phyloP scores from a whole-genome alignment of 2,888 invertebrate genomes.

The Lomographa bimaculata region DNA sequence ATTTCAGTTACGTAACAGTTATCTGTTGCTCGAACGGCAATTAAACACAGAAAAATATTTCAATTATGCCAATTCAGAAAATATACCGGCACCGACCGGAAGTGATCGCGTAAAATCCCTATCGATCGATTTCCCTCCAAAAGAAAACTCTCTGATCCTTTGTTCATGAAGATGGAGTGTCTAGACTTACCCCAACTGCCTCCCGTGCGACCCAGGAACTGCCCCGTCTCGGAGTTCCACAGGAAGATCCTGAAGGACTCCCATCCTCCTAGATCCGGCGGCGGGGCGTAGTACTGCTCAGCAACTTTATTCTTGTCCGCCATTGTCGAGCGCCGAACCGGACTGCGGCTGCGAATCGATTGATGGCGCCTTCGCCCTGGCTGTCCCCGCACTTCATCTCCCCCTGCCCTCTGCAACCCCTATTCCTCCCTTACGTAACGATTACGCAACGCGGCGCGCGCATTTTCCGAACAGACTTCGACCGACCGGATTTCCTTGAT shows the following conservation, averaged over 20 bases:
- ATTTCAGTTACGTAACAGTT: constrained; percentile 26
- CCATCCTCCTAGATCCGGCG: constrained; percentile 93
- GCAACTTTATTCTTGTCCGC: constrained; percentile 89
- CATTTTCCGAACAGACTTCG: constrained; percentile 57
- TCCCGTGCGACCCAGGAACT: constrained; percentile 95
- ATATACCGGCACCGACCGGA: not conserved
- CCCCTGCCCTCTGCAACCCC: constrained; percentile 60
- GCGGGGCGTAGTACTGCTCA: constrained; percentile 91
- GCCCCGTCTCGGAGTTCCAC: constrained; percentile 96
- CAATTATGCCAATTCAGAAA: no score
- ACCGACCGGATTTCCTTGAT: constrained; percentile 38
- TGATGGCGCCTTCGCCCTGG: constrained; percentile 65
- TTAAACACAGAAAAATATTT: not conserved
- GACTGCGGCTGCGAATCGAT: constrained; percentile 78
- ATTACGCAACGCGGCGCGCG: constrained; percentile 78
- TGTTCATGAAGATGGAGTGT: constrained; percentile 4
- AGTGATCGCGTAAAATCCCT: constrained; percentile 24
- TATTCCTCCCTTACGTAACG: constrained; percentile 70
- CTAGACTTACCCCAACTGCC: constrained; percentile 95
- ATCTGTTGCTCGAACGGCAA: constrained; percentile 2
- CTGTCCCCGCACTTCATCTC: constrained; percentile 41
- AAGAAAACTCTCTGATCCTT: constrained; percentile 29
- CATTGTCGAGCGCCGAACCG: constrained; percentile 81
- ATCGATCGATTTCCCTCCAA: constrained; percentile 62
- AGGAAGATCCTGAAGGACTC: constrained; percentile 93